Base-by-base conservation (phyloP, 1,140 invertebrate species). In the Plutomurus gul region DNA sequence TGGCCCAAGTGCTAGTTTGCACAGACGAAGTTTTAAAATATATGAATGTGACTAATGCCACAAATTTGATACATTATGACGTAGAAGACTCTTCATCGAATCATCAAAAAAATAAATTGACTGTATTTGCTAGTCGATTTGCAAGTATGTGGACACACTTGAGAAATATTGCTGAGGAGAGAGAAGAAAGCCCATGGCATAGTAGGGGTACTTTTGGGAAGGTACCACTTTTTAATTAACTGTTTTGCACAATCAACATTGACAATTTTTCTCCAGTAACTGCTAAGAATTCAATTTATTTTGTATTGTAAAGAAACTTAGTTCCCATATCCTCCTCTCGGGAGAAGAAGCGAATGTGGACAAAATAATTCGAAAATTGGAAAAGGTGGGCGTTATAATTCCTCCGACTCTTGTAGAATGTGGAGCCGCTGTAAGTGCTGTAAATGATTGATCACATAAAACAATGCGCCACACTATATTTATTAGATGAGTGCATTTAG, bases 41-140 rank as follows among this genome's bases (percentile, higher is more conserved):
- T 20, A 20, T 70, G 13, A 40, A 65, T 18, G 71, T 77, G 6
- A 47, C 30, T 0, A 40, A 77, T 70, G 76, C 76, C 3, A 70
- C 56, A 3, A 40, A 30, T 22, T 33, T 77, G 11, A 71, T 77
- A 10, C 76, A 77, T 40, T 77, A 30, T 43, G 76, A 77, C 4
- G 10, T 77, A 4, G 16, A 33, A n/a, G 56, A 65, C 18, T 36
- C 56, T 7, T n/a, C 3, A 3, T 3, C 1, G 5, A 18, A 1
- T 18, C 18, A 4, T 0, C 10, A 33, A 16, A 65, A 36, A 16
- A 51, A 51, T 10, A 18, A 30, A 33, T 11, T 30, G 13, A 37
- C 56, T 1, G 6, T 46, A n/a, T 77, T 77, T 71, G 36, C 25
- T n/a, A 11, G 20, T 6, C 8, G 76, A 70, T 71, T 70, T 25